Evolutionary conservation across 2,113 vertebrate species (phyloP).

Genomic region (Lepus americanus): DNA sequence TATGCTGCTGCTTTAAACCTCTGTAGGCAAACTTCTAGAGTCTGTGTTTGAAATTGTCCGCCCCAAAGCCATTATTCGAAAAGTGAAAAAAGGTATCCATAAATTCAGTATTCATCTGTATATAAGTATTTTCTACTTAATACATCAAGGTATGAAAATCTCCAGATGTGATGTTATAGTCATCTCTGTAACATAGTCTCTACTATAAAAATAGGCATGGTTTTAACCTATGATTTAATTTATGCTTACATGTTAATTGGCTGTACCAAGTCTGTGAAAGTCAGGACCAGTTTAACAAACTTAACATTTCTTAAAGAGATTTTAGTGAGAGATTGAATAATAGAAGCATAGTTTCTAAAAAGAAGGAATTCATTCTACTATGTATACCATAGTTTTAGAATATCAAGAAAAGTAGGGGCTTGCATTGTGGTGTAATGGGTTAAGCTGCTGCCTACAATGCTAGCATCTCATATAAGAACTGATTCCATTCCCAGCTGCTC

Average conservation of each 20-base stretch:
- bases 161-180: not conserved
- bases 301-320: not conserved
- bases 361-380: not conserved
- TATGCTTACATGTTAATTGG: not conserved
- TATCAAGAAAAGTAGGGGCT: not conserved
- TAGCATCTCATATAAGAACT: too few relatives aligned
- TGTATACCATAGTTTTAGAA: slow-evolving; percentile 27
- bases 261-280: slow-evolving; percentile 37
- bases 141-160: not conserved
- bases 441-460: too few relatives aligned
- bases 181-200: not conserved
- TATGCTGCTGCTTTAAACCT: not conserved
- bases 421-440: too few relatives aligned
- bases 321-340: not conserved
- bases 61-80: not conserved
- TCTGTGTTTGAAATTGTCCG: slow-evolving; percentile 35
- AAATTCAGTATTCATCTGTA: not conserved
- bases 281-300: not conserved
- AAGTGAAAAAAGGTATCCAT: not conserved
- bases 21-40: not conserved
- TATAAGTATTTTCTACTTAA: not conserved
- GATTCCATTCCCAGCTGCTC: too few relatives aligned
- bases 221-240: slow-evolving; percentile 13
- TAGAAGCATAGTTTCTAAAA: slow-evolving; percentile 2
- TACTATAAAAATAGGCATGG: not conserved